These are phyloP conservation scores for Mesorhabditis belari DNA, from an alignment of 2,888 invertebrate species.

Conservation along the genomic window DNA sequence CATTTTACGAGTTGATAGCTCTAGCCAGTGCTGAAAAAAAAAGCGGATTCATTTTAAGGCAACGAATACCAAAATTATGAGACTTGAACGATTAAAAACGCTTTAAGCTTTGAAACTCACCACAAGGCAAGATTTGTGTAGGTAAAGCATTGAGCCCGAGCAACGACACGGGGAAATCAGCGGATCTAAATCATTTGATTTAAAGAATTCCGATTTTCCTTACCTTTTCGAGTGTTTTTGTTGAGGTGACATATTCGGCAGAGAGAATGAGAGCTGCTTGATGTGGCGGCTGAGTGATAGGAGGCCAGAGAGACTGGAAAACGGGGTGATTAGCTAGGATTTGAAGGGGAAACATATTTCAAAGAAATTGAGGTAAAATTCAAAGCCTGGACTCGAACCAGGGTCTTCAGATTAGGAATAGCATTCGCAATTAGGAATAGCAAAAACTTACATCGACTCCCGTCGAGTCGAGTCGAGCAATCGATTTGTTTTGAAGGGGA, in stretches of 20 bases:
- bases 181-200: slow-evolving; percentile 30
- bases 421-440: no score
- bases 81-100: neutral
- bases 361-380: no score
- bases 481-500: no score
- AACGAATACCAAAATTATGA: neutral
- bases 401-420: no score
- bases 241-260: slow-evolving; percentile 60
- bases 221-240: slow-evolving; percentile 3
- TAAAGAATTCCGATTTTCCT: slow-evolving; percentile 11
- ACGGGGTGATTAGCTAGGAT: no score
- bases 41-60: neutral
- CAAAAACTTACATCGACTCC: no score
- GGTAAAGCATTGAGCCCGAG: slow-evolving; percentile 59
- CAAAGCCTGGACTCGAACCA: no score
- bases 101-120: slow-evolving; percentile 40
- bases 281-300: slow-evolving; percentile 14
- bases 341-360: no score
- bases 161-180: slow-evolving; percentile 61
- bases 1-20: slow-evolving; percentile 57
- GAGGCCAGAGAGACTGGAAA: slow-evolving; percentile 3
- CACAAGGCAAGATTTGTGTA: slow-evolving; percentile 60
- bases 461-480: no score
- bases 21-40: slow-evolving; percentile 59
- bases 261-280: slow-evolving; percentile 38